Conservation (phyloP, 2,797 vertebrate genomes). For the Heteromormyrus szaboi region DNA sequence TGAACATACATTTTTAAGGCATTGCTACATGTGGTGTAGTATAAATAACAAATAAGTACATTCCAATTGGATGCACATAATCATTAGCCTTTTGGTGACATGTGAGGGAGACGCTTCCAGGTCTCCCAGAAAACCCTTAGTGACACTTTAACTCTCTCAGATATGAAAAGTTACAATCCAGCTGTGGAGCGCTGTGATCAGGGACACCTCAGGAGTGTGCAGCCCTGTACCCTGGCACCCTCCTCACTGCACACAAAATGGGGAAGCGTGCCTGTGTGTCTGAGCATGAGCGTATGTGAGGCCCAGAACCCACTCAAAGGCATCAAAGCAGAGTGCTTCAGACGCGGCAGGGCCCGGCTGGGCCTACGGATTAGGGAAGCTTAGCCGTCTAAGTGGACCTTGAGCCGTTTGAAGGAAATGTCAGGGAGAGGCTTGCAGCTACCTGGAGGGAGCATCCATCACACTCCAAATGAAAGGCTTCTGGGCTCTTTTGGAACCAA, state of each 20-base stretch:
- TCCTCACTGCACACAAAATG: not conserved
- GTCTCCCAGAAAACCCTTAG: not conserved
- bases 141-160: not conserved
- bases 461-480: not conserved
- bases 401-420: constrained; percentile 15
- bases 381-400: constrained; percentile 9
- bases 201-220: not conserved
- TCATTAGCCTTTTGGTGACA: not conserved
- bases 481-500: not conserved
- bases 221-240: not conserved
- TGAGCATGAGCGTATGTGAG: not conserved
- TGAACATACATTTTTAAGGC: not conserved
- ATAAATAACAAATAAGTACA: not conserved
- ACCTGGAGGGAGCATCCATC: not conserved
- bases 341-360: not conserved
- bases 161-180: not conserved
- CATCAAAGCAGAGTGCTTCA: constrained; percentile 1
- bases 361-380: constrained; percentile 9
- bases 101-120: not conserved
- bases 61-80: not conserved
- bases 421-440: not conserved
- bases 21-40: not conserved
- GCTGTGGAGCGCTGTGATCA: not conserved
- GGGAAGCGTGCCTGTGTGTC: not conserved
- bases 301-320: not conserved